phyloP scores from a whole-genome alignment of 2,797 vertebrate species.

The Manis crassicaudata region DNA sequence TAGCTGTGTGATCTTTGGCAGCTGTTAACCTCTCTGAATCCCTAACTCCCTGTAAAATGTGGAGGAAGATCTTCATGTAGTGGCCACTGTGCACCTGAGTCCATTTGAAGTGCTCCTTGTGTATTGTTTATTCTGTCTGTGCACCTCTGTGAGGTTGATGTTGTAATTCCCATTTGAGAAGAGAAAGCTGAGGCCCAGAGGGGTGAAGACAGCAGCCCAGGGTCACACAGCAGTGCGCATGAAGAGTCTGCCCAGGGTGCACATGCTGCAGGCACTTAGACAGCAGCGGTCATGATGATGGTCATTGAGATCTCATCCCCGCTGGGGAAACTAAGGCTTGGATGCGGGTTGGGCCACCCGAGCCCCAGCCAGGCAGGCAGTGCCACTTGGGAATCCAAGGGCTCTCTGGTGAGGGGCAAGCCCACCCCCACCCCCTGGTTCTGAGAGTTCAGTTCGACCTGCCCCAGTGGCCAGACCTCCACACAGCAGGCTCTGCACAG shows the following conservation, averaged over 20 bases:
- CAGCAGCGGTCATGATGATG: neutral
- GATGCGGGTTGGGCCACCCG: neutral
- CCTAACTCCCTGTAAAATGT: neutral
- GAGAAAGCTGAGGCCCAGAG: constrained; percentile 24
- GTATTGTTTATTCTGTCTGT: neutral
- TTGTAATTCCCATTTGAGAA: neutral
- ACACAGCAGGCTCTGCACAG: neutral
- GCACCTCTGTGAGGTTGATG: neutral
- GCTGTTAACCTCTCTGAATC: neutral
- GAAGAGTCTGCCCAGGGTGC: neutral
- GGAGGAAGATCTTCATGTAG: neutral
- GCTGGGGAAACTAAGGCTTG: neutral
- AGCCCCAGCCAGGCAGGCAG: neutral
- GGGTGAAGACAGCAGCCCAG: neutral
- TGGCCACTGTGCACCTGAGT: neutral
- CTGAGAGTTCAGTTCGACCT: neutral
- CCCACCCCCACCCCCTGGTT: neutral
- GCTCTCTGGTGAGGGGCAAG: neutral
- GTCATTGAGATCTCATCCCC: neutral
- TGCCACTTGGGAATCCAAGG: neutral
- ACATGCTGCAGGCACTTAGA: neutral
- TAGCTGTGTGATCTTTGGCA: neutral
- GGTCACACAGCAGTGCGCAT: neutral
- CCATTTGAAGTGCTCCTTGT: neutral
- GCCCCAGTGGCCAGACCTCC: neutral